phyloP scores from a whole-genome alignment of 2,797 vertebrate genomes.

The Crenichthys baileyi region DNA sequence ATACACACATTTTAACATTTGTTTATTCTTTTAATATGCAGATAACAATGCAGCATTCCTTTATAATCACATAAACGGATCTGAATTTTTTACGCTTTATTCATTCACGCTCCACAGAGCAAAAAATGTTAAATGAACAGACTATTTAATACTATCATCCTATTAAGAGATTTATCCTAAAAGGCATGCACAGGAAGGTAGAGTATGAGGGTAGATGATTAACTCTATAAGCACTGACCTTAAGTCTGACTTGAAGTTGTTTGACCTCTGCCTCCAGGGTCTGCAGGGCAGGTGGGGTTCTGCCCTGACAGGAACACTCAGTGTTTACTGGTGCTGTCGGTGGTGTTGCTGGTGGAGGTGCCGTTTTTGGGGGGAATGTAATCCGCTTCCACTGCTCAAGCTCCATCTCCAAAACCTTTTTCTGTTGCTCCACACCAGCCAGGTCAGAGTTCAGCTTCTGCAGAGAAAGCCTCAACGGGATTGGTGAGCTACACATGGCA shows the following conservation, averaged over 20 bases:
- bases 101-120: constrained; percentile 31
- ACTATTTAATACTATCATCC: constrained; percentile 47
- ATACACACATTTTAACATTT: neutral
- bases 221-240: constrained; percentile 79
- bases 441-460: constrained; percentile 89
- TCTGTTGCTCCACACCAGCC: constrained; percentile 86
- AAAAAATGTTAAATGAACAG: constrained; percentile 52
- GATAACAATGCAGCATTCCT: neutral
- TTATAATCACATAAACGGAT: neutral
- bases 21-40: neutral
- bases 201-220: constrained; percentile 43
- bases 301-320: constrained; percentile 74
- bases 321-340: constrained; percentile 34
- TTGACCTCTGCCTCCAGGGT: constrained; percentile 86
- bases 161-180: constrained; percentile 52
- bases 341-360: constrained; percentile 61
- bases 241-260: constrained; percentile 90
- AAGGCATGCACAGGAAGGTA: constrained; percentile 39
- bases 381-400: constrained; percentile 83
- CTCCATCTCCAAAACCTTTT: constrained; percentile 88
- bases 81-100: neutral
- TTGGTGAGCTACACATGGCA: constrained; percentile 28
- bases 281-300: constrained; percentile 73
- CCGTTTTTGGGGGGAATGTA: constrained; percentile 59
- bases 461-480: constrained; percentile 58